A percentile compares a stretch with the other conserved stretches of the same genome.
Conservation (phyloP, 2,888 invertebrate genomes). For the Rhagonycha fulva region DNA sequence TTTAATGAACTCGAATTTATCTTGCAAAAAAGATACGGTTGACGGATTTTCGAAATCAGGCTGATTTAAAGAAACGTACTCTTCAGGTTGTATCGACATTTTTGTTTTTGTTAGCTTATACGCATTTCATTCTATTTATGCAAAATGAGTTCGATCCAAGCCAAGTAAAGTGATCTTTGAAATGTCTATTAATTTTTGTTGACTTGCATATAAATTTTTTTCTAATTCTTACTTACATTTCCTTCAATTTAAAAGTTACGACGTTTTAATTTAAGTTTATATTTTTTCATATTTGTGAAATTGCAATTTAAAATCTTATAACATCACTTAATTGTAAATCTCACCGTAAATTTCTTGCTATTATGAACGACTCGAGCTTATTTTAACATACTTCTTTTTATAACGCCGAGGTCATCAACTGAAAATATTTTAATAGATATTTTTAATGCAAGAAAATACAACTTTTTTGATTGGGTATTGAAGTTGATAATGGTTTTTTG, state of each 20-base stretch:
- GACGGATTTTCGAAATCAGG: constrained; percentile 18
- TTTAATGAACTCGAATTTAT: constrained; percentile 15
- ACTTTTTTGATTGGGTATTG: not conserved
- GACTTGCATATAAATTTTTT: not conserved
- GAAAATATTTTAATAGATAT: not conserved
- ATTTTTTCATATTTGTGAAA: not conserved
- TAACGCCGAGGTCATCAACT: not conserved
- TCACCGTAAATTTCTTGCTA: not conserved
- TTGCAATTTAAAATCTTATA: not conserved
- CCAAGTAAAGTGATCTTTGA: not conserved
- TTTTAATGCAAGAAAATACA: not conserved
- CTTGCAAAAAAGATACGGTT: constrained; percentile 15
- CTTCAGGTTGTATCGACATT: constrained; percentile 7
- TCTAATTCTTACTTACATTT: not conserved
- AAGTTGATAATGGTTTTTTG: no score
- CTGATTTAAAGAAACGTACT: constrained; percentile 21
- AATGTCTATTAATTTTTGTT: not conserved
- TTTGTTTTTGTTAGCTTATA: not conserved
- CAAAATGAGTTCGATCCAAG: not conserved
- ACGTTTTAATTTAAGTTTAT: not conserved
- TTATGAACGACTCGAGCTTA: not conserved
- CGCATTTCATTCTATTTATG: not conserved
- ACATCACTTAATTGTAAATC: not conserved
- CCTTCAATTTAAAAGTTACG: not conserved
- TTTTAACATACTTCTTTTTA: not conserved